Percentiles rank a stretch among this genome's conserved stretches.
These are phyloP conservation scores for Ictalurus furcatus DNA, from an alignment of 2,113 vertebrate species.

Conservation along the genomic window DNA sequence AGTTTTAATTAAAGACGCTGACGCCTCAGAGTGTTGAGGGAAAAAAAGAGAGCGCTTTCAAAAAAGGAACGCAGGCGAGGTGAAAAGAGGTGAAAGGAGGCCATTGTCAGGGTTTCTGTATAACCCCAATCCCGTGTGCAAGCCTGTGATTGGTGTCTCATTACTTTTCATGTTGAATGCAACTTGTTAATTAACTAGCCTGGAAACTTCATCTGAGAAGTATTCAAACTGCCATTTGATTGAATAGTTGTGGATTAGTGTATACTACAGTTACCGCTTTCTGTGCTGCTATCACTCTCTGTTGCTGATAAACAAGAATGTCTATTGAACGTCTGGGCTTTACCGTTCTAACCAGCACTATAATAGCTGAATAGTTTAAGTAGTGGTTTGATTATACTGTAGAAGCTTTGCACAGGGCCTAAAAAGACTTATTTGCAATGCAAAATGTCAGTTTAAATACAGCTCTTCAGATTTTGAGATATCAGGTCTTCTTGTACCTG, in stretches of 20 bases:
- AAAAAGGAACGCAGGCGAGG: constrained; percentile 41
- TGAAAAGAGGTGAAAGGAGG: constrained; percentile 65
- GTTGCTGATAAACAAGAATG: constrained; percentile 33
- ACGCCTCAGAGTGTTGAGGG: constrained; percentile 67
- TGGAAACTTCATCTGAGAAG: constrained; percentile 64
- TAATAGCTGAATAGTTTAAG: background rate
- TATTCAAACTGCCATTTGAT: constrained; percentile 55
- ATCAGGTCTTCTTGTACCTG: background rate
- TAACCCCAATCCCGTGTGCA: constrained; percentile 64
- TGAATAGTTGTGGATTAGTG: constrained; percentile 46
- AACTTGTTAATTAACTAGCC: constrained; percentile 75
- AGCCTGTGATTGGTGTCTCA: constrained; percentile 74
- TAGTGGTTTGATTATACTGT: background rate
- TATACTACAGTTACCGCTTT: constrained; percentile 52
- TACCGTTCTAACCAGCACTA: background rate
- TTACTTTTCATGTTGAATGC: constrained; percentile 71
- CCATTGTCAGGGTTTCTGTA: constrained; percentile 72
- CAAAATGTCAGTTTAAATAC: background rate
- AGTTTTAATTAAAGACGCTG: constrained; percentile 78
- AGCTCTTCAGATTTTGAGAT: background rate
- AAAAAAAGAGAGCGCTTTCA: constrained; percentile 68
- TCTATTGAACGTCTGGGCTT: constrained; percentile 9
- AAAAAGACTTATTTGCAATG: background rate
- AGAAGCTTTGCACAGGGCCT: background rate
- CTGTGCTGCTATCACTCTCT: constrained; percentile 12